Percentiles rank a stretch among this genome's conserved stretches.
phyloP scores from a whole-genome alignment of 2,797 vertebrate species.

The Melanotaenia boesemani region DNA sequence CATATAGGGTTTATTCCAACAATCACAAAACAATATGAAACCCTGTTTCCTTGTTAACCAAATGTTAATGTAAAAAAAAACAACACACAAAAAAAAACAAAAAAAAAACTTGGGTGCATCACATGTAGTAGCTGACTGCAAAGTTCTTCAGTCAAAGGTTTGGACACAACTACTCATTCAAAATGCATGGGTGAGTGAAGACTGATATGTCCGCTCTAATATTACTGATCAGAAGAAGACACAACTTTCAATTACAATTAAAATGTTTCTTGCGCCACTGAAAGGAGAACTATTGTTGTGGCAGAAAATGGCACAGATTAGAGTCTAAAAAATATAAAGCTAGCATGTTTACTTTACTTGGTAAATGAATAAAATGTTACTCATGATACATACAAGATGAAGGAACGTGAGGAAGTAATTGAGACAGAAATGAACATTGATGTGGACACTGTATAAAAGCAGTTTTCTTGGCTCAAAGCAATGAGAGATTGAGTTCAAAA shows the following conservation, averaged over 20 bases:
- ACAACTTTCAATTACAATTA: constrained; percentile 32
- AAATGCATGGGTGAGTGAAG: not conserved
- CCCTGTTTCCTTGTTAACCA: not conserved
- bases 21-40: not conserved
- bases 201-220: no score
- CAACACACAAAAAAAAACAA: no score
- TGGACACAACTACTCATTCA: not conserved
- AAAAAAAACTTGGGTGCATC: not conserved
- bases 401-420: constrained; percentile 5
- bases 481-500: constrained; percentile 32
- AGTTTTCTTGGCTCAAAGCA: not conserved
- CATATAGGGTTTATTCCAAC: no score
- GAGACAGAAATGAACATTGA: constrained; percentile 16
- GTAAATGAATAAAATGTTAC: not conserved
- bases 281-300: not conserved
- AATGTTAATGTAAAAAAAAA: not conserved
- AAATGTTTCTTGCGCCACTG: not conserved
- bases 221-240: constrained; percentile 27
- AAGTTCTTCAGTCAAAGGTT: not conserved
- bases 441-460: constrained; percentile 11
- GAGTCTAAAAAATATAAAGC: not conserved
- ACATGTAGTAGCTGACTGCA: not conserved
- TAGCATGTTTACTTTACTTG: not conserved
- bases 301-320: not conserved
- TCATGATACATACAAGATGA: not conserved